Percentiles rank a stretch among this genome's conserved stretches.
phyloP scores from a whole-genome alignment of 92 coral and sea anemone species.

The Montipora capitata region DNA sequence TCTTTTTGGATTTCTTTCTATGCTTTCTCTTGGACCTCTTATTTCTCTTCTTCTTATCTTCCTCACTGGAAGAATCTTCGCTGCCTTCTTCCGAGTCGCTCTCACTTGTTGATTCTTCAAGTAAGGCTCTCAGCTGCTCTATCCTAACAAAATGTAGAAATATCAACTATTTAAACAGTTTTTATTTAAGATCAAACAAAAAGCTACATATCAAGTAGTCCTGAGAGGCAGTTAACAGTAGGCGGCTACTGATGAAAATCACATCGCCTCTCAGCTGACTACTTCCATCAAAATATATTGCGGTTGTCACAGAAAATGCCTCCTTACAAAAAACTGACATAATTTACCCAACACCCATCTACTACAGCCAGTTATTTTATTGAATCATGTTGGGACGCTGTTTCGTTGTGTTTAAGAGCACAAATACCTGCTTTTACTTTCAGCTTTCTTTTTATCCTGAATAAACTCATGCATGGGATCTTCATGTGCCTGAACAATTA shows the following conservation, averaged over 20 bases:
- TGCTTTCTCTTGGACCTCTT: conserved; percentile 59
- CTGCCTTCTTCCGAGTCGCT: conserved; percentile 76
- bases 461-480: conserved; percentile 99
- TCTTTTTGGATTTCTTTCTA: conserved; percentile 59
- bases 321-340: too few species aligned
- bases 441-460: conserved; percentile 88
- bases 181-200: too few species aligned
- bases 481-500: conserved; percentile 88
- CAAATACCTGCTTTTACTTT: conserved; percentile 87
- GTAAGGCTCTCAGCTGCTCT: conserved; percentile 92
- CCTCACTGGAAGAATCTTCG: conserved; percentile 20
- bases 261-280: too few species aligned
- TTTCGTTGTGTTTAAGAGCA: too few species aligned
- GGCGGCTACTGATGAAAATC: too few species aligned
- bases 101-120: conserved; percentile 94
- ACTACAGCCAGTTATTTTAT: too few species aligned
- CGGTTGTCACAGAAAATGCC: too few species aligned
- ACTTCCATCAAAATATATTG: too few species aligned
- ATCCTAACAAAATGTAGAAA: conserved; percentile 62
- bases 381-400: too few species aligned
- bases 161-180: not conserved
- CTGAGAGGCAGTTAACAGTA: too few species aligned
- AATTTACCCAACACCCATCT: too few species aligned
- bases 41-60: conserved; percentile 46
- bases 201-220: too few species aligned